Conservation (phyloP, 2,113 vertebrate genomes). For the Copsychus sechellarum region DNA sequence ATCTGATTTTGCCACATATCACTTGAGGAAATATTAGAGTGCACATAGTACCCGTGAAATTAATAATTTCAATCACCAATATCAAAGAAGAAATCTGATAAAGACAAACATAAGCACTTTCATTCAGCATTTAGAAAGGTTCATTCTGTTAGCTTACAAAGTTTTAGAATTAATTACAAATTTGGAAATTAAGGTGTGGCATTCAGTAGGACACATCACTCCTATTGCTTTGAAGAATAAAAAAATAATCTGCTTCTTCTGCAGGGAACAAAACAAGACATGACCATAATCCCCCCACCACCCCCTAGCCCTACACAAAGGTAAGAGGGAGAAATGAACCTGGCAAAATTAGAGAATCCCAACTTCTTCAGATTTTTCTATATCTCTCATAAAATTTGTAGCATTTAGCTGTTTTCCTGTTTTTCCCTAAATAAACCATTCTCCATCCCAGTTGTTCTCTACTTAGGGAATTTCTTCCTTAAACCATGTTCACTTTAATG, state of each 20-base stretch:
- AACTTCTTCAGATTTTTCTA: neutral
- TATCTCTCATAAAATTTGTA: neutral
- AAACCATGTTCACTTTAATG: constrained; percentile 50
- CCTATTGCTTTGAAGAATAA: neutral
- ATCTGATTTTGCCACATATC: neutral
- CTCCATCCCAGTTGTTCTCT: neutral
- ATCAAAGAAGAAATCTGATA: neutral
- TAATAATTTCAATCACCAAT: neutral
- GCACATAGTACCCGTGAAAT: neutral
- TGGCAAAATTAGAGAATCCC: neutral
- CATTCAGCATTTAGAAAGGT: neutral
- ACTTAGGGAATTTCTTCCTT: constrained; percentile 22
- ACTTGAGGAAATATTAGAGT: neutral
- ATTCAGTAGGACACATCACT: neutral
- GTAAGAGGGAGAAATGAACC: neutral
- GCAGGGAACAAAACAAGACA: neutral
- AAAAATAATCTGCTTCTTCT: neutral
- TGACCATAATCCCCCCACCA: neutral
- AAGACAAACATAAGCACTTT: neutral
- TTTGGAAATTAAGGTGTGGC: neutral
- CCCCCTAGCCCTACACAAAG: neutral
- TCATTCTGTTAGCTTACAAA: neutral
- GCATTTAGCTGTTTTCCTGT: neutral
- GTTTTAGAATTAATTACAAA: neutral
- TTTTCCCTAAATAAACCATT: neutral